These are phyloP conservation scores for Cranoglanis bouderius DNA, from an alignment of 2,113 vertebrate species.

Conservation along the genomic window DNA sequence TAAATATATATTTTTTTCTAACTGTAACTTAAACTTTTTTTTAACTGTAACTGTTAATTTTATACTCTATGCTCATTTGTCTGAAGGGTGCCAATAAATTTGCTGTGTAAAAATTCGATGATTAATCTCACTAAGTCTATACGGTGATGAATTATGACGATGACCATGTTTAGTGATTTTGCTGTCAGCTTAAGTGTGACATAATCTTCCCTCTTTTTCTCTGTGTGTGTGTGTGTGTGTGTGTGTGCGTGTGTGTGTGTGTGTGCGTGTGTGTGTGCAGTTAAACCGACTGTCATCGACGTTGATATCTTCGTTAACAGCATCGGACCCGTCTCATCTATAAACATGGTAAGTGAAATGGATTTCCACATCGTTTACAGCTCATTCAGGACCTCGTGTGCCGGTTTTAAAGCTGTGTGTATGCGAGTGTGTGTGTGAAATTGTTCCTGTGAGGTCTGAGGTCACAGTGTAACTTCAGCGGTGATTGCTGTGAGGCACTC, in stretches of 20 bases:
- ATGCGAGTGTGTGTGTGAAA: slow-evolving; percentile 15
- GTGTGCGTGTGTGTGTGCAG: slow-evolving; percentile 65
- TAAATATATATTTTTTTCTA: not conserved
- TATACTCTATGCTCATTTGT: not conserved
- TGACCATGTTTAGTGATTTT: not conserved
- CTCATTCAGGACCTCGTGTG: slow-evolving; percentile 4
- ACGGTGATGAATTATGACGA: not conserved
- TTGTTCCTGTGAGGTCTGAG: slow-evolving; percentile 26
- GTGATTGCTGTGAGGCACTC: slow-evolving; percentile 21
- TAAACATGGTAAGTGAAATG: slow-evolving; percentile 89
- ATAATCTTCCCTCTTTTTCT: slow-evolving; percentile 55
- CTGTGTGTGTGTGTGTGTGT: not conserved
- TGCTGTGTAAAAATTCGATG: not conserved
- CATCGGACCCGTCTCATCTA: slow-evolving; percentile 95
- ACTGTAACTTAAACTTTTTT: no score
- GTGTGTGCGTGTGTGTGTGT: slow-evolving; percentile 15
- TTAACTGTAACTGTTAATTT: no score
- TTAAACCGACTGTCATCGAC: slow-evolving; percentile 90
- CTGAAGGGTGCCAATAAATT: not conserved
- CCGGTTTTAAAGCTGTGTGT: slow-evolving; percentile 4
- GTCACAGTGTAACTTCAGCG: not conserved
- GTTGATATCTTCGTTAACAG: slow-evolving; percentile 97
- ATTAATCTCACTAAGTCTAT: not conserved
- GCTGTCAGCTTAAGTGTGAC: slow-evolving; percentile 3
- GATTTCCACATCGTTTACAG: not conserved